phyloP scores from a whole-genome alignment of 2,113 vertebrate species.

The Nicator chloris region DNA sequence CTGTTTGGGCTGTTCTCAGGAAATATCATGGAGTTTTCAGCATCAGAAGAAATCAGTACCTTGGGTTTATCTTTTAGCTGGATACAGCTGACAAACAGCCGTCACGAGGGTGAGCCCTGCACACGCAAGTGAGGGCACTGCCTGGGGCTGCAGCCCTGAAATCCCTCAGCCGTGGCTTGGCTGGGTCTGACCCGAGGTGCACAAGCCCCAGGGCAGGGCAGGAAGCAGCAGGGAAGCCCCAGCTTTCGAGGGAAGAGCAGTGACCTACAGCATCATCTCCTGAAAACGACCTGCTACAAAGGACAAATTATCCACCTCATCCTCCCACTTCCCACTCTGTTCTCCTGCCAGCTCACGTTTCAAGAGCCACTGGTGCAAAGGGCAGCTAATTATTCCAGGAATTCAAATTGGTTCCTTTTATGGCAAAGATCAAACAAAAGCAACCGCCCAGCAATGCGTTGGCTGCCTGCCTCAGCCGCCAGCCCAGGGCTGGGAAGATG shows the following conservation, averaged over 20 bases:
- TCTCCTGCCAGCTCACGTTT: constrained; percentile 6
- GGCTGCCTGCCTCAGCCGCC: background rate
- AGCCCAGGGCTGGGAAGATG: background rate
- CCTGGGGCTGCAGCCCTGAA: background rate
- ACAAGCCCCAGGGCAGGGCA: background rate
- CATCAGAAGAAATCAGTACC: background rate
- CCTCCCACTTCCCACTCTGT: background rate
- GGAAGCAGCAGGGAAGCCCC: background rate
- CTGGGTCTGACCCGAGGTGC: background rate
- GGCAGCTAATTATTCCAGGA: constrained; percentile 29
- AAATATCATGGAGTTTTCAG: background rate
- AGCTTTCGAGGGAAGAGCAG: background rate
- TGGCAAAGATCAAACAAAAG: constrained; percentile 35
- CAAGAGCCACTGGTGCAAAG: constrained; percentile 25
- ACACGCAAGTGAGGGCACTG: background rate
- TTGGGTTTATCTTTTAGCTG: background rate
- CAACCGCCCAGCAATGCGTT: background rate
- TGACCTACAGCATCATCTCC: background rate
- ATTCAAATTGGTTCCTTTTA: constrained; percentile 31
- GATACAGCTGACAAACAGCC: background rate
- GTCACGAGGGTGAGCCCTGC: background rate
- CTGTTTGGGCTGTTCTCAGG: background rate
- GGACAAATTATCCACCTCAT: background rate
- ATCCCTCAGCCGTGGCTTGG: accelerated
- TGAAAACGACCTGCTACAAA: background rate